Evolutionary conservation across 2,797 vertebrate genomes (phyloP).

Genomic region (Clamator glandarius): DNA sequence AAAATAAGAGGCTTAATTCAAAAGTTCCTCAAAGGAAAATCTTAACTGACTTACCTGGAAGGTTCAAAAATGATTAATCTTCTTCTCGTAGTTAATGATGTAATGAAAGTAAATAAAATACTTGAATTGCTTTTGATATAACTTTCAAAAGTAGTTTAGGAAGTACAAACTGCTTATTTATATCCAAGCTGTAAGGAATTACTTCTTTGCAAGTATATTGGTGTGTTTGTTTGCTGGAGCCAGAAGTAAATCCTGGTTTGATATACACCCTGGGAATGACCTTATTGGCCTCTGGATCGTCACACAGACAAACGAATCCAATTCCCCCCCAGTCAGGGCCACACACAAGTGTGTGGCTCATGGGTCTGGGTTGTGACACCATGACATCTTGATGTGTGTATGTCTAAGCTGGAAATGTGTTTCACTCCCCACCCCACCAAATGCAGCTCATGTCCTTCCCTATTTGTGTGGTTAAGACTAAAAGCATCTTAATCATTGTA

Average conservation of each 20-base stretch:
- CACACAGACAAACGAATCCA: too few relatives aligned
- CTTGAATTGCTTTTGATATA: neutral
- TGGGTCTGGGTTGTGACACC: too few relatives aligned
- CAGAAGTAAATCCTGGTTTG: too few relatives aligned
- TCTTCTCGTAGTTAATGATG: neutral
- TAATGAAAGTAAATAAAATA: neutral
- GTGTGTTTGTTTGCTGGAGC: too few relatives aligned
- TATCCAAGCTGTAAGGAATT: neutral
- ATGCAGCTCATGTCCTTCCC: neutral
- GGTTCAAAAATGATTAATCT: neutral
- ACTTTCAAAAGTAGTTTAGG: neutral
- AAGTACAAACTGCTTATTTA: neutral
- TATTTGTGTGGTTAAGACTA: neutral
- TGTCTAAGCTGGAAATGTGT: neutral
- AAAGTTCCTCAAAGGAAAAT: neutral
- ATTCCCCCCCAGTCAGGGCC: too few relatives aligned
- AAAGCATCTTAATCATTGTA: neutral
- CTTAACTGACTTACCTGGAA: neutral
- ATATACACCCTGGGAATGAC: too few relatives aligned
- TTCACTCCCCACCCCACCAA: neutral
- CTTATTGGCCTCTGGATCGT: too few relatives aligned
- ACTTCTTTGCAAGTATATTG: neutral
- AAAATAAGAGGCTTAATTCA: neutral
- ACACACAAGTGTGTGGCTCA: too few relatives aligned
- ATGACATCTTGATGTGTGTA: rapidly evolving